These are phyloP conservation scores for Bombus ignitus DNA, from an alignment of 1,140 invertebrate genomes.

Conservation along the genomic window DNA sequence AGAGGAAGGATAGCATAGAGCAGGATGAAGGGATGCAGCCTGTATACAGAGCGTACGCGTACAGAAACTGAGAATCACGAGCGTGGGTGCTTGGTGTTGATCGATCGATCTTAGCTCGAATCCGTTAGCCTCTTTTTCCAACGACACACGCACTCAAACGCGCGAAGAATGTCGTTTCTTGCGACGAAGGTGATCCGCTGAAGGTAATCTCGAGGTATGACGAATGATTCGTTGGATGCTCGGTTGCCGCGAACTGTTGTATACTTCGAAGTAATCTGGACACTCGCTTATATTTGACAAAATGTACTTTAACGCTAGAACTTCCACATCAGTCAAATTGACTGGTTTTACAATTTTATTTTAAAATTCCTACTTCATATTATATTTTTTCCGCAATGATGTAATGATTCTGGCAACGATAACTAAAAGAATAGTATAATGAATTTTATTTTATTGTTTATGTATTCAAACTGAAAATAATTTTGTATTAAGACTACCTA, in stretches of 20 bases:
- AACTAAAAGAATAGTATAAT: too few relatives aligned
- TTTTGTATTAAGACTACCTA: too few relatives aligned
- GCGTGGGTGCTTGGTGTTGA: constrained; percentile 13
- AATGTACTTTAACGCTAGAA: too few relatives aligned
- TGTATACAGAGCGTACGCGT: neutral
- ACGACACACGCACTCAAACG: neutral
- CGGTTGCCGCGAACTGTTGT: too few relatives aligned
- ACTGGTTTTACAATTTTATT: too few relatives aligned
- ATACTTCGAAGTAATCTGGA: neutral
- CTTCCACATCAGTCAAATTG: too few relatives aligned
- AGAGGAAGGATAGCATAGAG: neutral
- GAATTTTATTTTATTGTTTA: too few relatives aligned
- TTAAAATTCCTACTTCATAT: too few relatives aligned
- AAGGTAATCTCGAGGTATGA: neutral
- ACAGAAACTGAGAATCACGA: constrained; percentile 33
- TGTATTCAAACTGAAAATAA: too few relatives aligned
- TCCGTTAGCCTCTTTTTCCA: neutral
- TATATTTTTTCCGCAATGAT: too few relatives aligned
- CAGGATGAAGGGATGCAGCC: neutral
- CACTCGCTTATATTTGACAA: too few relatives aligned
- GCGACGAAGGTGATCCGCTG: neutral
- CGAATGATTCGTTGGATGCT: neutral
- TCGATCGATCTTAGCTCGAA: constrained; percentile 29
- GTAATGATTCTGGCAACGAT: too few relatives aligned
- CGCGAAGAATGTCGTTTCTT: neutral